Percentiles rank a stretch among this genome's conserved stretches.
These are phyloP conservation scores for Anguilla pacifica DNA, from an alignment of 2,797 vertebrate genomes.

Conservation along the genomic window DNA sequence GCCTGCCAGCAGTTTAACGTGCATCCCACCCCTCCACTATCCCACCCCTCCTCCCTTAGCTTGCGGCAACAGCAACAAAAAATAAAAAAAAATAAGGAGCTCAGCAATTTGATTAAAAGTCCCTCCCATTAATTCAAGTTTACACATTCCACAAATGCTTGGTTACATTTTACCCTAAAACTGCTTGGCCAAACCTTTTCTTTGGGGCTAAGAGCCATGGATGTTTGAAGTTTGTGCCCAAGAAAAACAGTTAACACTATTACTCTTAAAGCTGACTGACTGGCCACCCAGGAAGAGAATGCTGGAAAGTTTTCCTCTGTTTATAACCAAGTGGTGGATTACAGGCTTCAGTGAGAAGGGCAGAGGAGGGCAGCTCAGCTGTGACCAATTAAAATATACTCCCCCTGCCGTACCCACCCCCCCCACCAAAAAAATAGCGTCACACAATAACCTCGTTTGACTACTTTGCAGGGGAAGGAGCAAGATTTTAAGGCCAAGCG, in stretches of 20 bases:
- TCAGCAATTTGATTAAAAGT: conserved; percentile 46
- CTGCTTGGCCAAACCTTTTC: conserved; percentile 41
- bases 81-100: conserved; percentile 7
- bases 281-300: conserved; percentile 38
- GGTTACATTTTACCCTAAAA: conserved; percentile 32
- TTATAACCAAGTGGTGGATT: conserved; percentile 58
- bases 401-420: not conserved
- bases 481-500: conserved; percentile 29
- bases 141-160: conserved; percentile 45
- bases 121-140: conserved; percentile 45
- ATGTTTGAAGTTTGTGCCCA: conserved; percentile 38
- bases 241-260: conserved; percentile 45
- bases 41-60: conserved; percentile 14
- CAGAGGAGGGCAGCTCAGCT: conserved; percentile 42
- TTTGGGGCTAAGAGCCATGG: conserved; percentile 37
- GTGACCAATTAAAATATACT: conserved; percentile 53
- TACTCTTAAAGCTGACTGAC: conserved; percentile 35
- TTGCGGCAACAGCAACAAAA: not conserved
- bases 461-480: conserved; percentile 31
- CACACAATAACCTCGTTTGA: conserved; percentile 43
- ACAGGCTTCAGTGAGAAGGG: conserved; percentile 58
- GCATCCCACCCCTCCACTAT: conserved; percentile 16
- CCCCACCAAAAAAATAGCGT: conserved; percentile 40
- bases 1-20: conserved; percentile 36
- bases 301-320: conserved; percentile 35